These are phyloP conservation scores for Nansenia antarctica DNA, from an alignment of 2,113 vertebrate genomes.

Conservation along the genomic window DNA sequence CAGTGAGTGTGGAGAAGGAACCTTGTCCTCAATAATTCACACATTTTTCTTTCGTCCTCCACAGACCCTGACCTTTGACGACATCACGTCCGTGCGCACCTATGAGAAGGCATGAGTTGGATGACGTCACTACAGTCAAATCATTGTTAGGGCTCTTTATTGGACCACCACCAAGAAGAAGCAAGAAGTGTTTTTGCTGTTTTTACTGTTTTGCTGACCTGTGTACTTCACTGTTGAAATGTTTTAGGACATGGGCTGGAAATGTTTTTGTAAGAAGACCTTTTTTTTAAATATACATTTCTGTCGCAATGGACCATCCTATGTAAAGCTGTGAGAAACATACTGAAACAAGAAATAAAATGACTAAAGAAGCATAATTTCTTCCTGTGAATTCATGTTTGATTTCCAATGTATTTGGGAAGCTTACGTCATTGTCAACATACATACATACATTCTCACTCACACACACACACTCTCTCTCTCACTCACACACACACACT, in stretches of 20 bases:
- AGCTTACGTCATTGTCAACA: too few species aligned
- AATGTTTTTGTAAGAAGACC: slow-evolving; percentile 60
- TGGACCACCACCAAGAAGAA: slow-evolving; percentile 37
- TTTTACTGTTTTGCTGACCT: slow-evolving; percentile 58
- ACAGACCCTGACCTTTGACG: slow-evolving; percentile 89
- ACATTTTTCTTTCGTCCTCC: slow-evolving; percentile 55
- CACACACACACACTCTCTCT: not conserved
- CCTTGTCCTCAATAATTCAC: too few species aligned
- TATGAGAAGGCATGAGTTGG: slow-evolving; percentile 87
- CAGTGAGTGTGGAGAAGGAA: too few species aligned
- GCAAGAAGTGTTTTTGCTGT: slow-evolving; percentile 40
- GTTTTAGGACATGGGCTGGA: slow-evolving; percentile 50
- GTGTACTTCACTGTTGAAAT: slow-evolving; percentile 60
- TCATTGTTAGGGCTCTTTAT: slow-evolving; percentile 27
- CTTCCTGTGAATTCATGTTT: not conserved
- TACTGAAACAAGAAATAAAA: slow-evolving; percentile 52
- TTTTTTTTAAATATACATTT: slow-evolving; percentile 56
- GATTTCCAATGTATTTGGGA: not conserved
- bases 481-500: too few species aligned
- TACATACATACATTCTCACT: too few species aligned
- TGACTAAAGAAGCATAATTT: not conserved
- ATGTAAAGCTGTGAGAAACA: slow-evolving; percentile 56
- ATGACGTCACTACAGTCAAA: not conserved
- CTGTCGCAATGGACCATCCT: slow-evolving; percentile 46
- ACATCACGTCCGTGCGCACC: slow-evolving; percentile 86